These are phyloP conservation scores for Heliconius erato DNA, from an alignment of 2,888 invertebrate genomes.

Conservation along the genomic window DNA sequence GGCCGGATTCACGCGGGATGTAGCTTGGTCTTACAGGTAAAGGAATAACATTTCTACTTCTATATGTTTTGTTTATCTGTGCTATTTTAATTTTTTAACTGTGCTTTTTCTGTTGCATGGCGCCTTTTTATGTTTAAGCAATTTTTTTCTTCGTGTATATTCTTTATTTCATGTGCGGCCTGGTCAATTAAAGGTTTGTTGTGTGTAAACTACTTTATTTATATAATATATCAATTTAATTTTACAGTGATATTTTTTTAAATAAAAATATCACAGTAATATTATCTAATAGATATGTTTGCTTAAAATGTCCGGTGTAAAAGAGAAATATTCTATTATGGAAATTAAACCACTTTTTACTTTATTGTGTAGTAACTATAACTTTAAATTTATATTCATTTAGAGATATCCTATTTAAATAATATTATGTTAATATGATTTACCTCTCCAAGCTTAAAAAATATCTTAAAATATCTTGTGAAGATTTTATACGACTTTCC, in stretches of 20 bases:
- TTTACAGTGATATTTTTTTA: neutral
- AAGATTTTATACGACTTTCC: no score
- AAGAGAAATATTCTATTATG: no score
- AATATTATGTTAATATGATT: no score
- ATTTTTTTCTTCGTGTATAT: neutral
- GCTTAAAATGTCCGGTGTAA: no score
- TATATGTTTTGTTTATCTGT: constrained; percentile 1
- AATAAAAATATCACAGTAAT: no score
- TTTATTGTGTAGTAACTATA: no score
- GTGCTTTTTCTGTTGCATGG: constrained; percentile 45
- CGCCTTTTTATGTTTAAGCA: constrained; percentile 40
- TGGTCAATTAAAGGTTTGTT: constrained; percentile 18
- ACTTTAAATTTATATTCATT: no score
- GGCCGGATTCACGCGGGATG: constrained; percentile 81
- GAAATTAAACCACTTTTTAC: no score
- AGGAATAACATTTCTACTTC: constrained; percentile 60
- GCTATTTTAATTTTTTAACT: constrained; percentile 38
- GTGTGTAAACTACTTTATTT: neutral
- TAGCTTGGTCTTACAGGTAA: constrained; percentile 83
- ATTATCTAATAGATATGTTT: no score
- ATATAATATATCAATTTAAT: neutral
- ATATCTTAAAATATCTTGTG: no score
- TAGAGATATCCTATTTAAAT: no score
- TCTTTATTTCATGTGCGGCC: neutral
- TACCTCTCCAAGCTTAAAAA: no score